phyloP scores from a whole-genome alignment of 37 sponge, comb jelly and placozoan species.

The Eunapius fragilis region DNA sequence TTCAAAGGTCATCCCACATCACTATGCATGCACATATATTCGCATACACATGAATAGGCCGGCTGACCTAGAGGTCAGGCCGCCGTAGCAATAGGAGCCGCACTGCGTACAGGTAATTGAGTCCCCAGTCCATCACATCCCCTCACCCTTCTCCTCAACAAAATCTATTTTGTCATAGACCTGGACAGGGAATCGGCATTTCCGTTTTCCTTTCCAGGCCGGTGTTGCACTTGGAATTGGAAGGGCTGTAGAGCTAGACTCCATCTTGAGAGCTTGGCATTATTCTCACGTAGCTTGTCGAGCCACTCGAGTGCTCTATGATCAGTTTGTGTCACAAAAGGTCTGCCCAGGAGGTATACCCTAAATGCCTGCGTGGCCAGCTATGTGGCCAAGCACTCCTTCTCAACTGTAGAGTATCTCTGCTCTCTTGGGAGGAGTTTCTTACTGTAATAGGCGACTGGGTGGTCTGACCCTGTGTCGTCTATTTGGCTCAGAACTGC shows the following conservation, averaged over 20 bases:
- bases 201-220: slow-evolving; percentile 19
- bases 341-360: slow-evolving; percentile 44
- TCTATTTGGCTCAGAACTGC: slow-evolving; percentile 52
- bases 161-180: background rate
- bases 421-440: slow-evolving; percentile 44
- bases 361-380: slow-evolving; percentile 25
- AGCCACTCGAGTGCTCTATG: slow-evolving; percentile 40
- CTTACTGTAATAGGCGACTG: slow-evolving; percentile 35
- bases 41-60: too few species aligned
- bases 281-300: slow-evolving; percentile 25
- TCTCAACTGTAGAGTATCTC: slow-evolving; percentile 28
- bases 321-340: slow-evolving; percentile 34
- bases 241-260: slow-evolving; percentile 45
- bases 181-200: slow-evolving; percentile 50
- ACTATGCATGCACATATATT: too few species aligned
- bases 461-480: slow-evolving; percentile 27
- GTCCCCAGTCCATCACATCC: too few species aligned
- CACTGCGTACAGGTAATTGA: too few species aligned
- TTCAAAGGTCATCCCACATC: too few species aligned
- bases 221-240: slow-evolving; percentile 18
- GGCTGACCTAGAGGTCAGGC: too few species aligned
- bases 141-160: too few species aligned
- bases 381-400: slow-evolving; percentile 47
- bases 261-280: slow-evolving; percentile 34
- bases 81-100: too few species aligned